These are phyloP conservation scores for Hirtodrosophila alboralis DNA, from an alignment of 2,888 invertebrate species.

Conservation along the genomic window DNA sequence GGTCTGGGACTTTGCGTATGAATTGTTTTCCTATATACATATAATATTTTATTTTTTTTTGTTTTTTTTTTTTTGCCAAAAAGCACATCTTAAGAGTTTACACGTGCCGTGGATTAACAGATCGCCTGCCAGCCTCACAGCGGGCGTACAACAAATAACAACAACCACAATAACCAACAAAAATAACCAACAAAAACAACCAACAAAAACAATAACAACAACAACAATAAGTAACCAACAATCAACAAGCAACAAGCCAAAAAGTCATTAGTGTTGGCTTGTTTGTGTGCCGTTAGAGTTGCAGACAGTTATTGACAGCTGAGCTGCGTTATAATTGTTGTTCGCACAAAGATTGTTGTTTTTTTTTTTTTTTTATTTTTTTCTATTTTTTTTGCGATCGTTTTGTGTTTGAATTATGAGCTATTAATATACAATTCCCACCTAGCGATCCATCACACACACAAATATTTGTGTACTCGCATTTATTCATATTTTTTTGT, in stretches of 20 bases:
- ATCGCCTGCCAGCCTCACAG: conserved; percentile 31
- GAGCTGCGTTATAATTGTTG: conserved; percentile 42
- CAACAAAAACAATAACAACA: conserved; percentile 1
- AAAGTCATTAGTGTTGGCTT: conserved; percentile 47
- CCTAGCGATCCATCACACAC: conserved; percentile 29
- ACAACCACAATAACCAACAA: conserved; percentile 16
- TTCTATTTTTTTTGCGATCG: conserved; percentile 6
- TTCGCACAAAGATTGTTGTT: conserved; percentile 23
- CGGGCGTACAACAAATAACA: conserved; percentile 25
- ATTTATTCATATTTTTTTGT: conserved; percentile 7
- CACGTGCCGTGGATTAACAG: conserved; percentile 74
- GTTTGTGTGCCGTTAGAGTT: conserved; percentile 59
- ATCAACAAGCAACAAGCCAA: conserved; percentile 18
- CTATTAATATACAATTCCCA: conserved; percentile 45
- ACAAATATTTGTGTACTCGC: conserved; percentile 3
- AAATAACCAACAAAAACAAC: too few relatives aligned
- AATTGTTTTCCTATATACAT: conserved; percentile 1
- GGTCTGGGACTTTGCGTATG: conserved; percentile 18
- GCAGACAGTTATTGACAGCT: conserved; percentile 52
- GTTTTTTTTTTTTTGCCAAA: conserved; percentile 31
- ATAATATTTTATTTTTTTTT: too few relatives aligned
- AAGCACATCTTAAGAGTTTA: conserved; percentile 60
- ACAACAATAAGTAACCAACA: conserved; percentile 15
- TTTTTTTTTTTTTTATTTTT: conserved; percentile 9
- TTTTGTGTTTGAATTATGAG: conserved; percentile 42